These are phyloP conservation scores for Camponotus pennsylvanicus DNA, from an alignment of 1,140 invertebrate species.

Conservation along the genomic window DNA sequence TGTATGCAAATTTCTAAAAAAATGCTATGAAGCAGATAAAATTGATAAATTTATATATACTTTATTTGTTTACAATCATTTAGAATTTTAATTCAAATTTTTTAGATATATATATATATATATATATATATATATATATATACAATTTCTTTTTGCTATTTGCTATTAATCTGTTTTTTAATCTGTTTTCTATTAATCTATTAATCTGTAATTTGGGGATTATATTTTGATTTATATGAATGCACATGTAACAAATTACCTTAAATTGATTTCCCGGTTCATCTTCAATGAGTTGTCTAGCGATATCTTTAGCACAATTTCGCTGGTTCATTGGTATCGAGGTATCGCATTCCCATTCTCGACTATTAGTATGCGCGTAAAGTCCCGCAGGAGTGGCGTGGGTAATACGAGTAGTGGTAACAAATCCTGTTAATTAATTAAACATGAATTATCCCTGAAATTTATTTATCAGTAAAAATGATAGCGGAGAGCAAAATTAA, in stretches of 20 bases:
- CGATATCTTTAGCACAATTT: conserved; percentile 87
- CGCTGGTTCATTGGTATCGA: conserved; percentile 83
- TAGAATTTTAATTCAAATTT: background rate
- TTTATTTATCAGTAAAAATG: background rate
- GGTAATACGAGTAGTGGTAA: conserved; percentile 92
- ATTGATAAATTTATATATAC: background rate
- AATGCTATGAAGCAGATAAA: background rate
- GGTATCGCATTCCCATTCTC: conserved; percentile 91
- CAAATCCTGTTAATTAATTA: conserved; percentile 85
- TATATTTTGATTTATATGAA: background rate
- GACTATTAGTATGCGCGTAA: conserved; percentile 90
- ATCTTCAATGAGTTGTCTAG: conserved; percentile 88
- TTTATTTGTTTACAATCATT: background rate
- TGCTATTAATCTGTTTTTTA: background rate
- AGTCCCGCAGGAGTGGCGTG: conserved; percentile 93
- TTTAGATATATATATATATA: background rate
- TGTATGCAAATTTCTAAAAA: background rate
- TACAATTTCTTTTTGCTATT: background rate
- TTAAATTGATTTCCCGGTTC: conserved; percentile 88
- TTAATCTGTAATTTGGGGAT: background rate
- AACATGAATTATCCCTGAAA: background rate
- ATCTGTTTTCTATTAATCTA: no score
- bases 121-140: background rate
- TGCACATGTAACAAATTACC: conserved; percentile 83
- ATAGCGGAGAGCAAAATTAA: background rate